Base-by-base conservation (phyloP, 2,113 vertebrate genomes). In the Cebidichthys violaceus region DNA sequence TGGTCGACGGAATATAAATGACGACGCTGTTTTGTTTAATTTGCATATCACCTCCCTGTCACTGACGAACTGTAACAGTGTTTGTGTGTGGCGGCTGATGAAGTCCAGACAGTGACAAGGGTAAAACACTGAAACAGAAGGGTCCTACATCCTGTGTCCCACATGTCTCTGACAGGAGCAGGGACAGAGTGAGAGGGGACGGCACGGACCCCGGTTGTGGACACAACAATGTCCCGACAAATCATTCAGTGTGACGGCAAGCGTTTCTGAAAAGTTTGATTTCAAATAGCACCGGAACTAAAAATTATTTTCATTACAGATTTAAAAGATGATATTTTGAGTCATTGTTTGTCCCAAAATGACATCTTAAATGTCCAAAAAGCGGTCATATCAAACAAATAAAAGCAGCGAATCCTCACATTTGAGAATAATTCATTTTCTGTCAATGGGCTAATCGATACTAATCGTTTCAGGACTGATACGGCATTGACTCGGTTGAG, bases 61-160 rank as follows among this genome's bases (percentile, higher is more conserved):
- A 7, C 22, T 70, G 65, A 79, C 45, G 65, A 20, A 41, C 69
- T 70, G 37, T 50, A 22, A 15, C n/a, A 39, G 64, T 50, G 77
- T n/a, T 68, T 72, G 79, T 70, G 70, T 75, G 74, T 61, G 33
- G 33, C 27, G 14, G 57, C 74, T 68, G 60, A 86, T 81, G 62
- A 87, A 71, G 75, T 62, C 66, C 47, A 62, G 43, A 55, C 80
- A 52, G 79, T 24, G 74, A 69, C 59, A 24, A 65, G 72, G 64
- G 59, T 62, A 24, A 62, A 27, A 83, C 77, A 59, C 59, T 47
- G 64, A 79, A 59, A 82, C 75, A 68, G 60, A 86, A 83, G 86
- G 64, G 82, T 83, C 86, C 87, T 83, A 88, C 81, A 84, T 89
- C 77, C 66, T 75, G 75, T 50, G 77, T 82, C 84, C 77, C 79